A percentile compares a stretch with the other conserved stretches of the same genome.
These are phyloP conservation scores for human (Homo sapiens) DNA, from an alignment of 2,113 vertebrate species.

Conservation along the genomic window DNA sequence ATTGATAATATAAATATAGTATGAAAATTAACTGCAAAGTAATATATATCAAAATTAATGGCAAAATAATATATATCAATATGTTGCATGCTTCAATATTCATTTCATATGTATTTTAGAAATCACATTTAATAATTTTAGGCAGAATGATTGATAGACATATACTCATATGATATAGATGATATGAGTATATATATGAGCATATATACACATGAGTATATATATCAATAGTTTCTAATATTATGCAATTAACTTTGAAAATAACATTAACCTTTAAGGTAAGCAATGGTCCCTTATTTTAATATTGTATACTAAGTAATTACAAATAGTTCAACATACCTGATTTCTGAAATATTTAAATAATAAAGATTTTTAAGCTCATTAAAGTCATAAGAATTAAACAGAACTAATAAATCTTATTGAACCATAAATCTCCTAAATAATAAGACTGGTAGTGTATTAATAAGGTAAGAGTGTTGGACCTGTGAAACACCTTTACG, in stretches of 20 bases:
- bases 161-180: background rate
- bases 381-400: background rate
- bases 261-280: conserved; percentile 13
- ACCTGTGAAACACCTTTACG: background rate
- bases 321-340: conserved; percentile 33
- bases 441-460: background rate
- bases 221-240: background rate
- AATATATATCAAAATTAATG: background rate
- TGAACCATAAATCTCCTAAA: background rate
- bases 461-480: background rate
- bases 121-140: background rate
- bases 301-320: conserved; percentile 29
- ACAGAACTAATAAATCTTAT: background rate
- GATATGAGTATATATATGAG: no score
- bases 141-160: background rate
- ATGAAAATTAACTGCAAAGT: background rate
- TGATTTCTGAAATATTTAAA: background rate
- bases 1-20: background rate
- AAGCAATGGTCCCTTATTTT: background rate
- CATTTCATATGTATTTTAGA: background rate
- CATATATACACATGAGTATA: no score
- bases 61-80: background rate
- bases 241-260: conserved; percentile 38
- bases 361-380: conserved; percentile 23
- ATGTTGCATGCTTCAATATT: background rate